Base-by-base conservation (phyloP, 2,113 vertebrate genomes). In the Siniperca knerii region DNA sequence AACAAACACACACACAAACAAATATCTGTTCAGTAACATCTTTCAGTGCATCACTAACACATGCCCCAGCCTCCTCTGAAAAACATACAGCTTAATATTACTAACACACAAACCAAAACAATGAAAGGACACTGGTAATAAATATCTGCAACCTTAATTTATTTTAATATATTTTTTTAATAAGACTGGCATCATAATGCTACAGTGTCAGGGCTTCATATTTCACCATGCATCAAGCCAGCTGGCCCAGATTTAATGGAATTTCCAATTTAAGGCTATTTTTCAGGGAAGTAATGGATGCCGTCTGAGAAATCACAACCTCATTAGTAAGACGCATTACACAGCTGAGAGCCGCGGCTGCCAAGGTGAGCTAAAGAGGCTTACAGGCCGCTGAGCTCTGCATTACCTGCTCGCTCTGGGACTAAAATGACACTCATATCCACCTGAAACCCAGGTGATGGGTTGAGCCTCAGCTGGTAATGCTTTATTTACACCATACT, bases 251-350 rank as follows among this genome's bases (percentile, higher is more conserved):
- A 57, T 69, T 79, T 90, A 90, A 90, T 90, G 72, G 74, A 82
- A 68, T 92, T 92, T 89, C 52, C 77, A 74, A 79, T 83, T 75
- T 73, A 20, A 21, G 37, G 35, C 46, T 75, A 60, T 87, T 84
- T 86, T 82, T 90, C 79, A 37, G 75, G 18, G 50, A 71, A 1
- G 57, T 91, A 88, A 88, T 84, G 65, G 81, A 79, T 20, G 82
- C 64, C 64, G 20, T 82, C 57, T 60, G 77, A 77, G 75, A 78
- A 89, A 91, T 85, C 80, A 54, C 72, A 64, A 35, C 82, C 80
- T 86, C 74, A 73, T 86, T 84, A 92, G 68, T 18, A 18, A 4
- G 74, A 74, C 37, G 2, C 66, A 74, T 75, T 40, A 65, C 9
- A 2, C 80, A 78, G 78, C 82, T 84, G 88, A 88, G 80, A 61